These are phyloP conservation scores for Oophaga sylvatica DNA, from an alignment of 2,797 vertebrate genomes.

Conservation along the genomic window DNA sequence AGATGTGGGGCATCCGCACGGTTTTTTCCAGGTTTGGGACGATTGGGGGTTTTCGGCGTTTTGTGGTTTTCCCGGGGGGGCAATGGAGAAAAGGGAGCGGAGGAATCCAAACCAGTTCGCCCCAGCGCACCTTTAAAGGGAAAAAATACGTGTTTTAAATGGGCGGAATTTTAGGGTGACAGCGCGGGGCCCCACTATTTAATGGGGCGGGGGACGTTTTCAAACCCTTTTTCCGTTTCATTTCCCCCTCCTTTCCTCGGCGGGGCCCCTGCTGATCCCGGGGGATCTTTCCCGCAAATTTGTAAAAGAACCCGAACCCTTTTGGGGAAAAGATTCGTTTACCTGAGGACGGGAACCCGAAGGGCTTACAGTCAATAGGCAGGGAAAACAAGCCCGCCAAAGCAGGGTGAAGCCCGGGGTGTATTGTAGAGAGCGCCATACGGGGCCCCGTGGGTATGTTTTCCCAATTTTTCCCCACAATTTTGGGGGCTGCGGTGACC, in stretches of 20 bases:
- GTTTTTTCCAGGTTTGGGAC: slow-evolving; percentile 88
- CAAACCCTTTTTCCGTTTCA: slow-evolving; percentile 77
- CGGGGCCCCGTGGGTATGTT: too few relatives aligned
- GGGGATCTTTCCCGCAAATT: slow-evolving; percentile 84
- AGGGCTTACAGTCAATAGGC: not conserved
- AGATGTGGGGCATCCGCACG: slow-evolving; percentile 84
- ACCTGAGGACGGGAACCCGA: slow-evolving; percentile 73
- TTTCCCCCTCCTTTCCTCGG: slow-evolving; percentile 78
- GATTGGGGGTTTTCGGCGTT: slow-evolving; percentile 86
- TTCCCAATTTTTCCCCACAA: not conserved
- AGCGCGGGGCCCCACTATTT: too few relatives aligned
- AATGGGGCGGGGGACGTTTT: slow-evolving; percentile 2
- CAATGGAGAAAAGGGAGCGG: slow-evolving; percentile 77
- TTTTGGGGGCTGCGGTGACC: not conserved
- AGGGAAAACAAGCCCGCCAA: too few relatives aligned
- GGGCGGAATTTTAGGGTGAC: not conserved
- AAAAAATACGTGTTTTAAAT: too few relatives aligned
- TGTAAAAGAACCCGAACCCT: slow-evolving; percentile 86
- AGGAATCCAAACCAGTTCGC: slow-evolving; percentile 85
- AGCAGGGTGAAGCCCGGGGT: not conserved
- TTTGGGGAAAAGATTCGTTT: slow-evolving; percentile 79
- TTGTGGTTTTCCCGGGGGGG: slow-evolving; percentile 82
- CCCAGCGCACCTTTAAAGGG: slow-evolving; percentile 84
- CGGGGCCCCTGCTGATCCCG: slow-evolving; percentile 77
- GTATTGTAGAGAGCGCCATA: not conserved